Base-by-base conservation (phyloP, 2,113 vertebrate genomes). In the Burhinus oedicnemus region DNA sequence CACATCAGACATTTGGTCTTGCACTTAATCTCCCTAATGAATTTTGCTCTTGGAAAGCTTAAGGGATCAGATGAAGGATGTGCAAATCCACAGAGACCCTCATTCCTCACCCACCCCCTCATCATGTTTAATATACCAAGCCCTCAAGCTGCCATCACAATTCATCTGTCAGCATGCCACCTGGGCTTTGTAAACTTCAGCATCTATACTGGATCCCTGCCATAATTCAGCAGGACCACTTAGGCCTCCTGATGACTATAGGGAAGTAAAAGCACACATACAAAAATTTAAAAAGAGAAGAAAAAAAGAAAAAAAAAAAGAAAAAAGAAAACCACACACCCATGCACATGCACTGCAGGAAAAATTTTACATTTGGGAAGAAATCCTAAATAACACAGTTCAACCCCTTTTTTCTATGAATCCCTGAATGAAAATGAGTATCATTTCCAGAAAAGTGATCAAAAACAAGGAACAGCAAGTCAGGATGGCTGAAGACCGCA, bases 131-230 rank as follows among this genome's bases (percentile, higher is more conserved):
- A 68, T 92, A 93, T 75, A 90, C 80, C 42, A 83, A 87, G 45
- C 51, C 57, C 86, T 96, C 92, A 83, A 90, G 86, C 72, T 90
- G 72, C 45, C 61, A 75, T 92, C 30, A 32, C 51, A 94, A 89
- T 94, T 96, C 83, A 84, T 92, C 83, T 84, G 55, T 87, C 72
- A 90, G 11, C 12, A 9, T 61, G 65, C 76, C 80, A 95, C 83
- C 76, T 91, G 86, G 86, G 72, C 49, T 96, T 96, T 95, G 72
- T 93, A 96, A 95, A 92, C 83, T 71, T 84, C 72, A 84, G 18
- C 2, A 2, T 44, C 49, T 76, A 3, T 44, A 18, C 30, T 94
- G 70, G 78, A 85, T 69, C 44, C 13, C 58, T 88, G 75, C 74
- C 81, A 93, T 62, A 91, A 72, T 83, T 60, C 65, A 88, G 30